Base-by-base conservation (phyloP, 2,888 invertebrate species). In the Plagodis dolabraria region DNA sequence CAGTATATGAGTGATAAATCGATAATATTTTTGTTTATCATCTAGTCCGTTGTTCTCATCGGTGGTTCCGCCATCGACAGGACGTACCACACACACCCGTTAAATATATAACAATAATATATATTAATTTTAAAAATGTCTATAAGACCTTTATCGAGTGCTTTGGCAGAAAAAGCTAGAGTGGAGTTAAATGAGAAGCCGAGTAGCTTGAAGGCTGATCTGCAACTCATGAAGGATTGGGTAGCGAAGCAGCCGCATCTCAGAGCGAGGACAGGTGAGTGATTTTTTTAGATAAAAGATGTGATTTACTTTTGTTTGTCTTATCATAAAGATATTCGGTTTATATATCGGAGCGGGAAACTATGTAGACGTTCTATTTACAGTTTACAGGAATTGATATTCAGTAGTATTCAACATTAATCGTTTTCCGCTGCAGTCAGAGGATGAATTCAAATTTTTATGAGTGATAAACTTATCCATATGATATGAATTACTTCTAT, bases 131-230 rank as follows among this genome's bases (percentile, higher is more conserved):
- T 5, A 5, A 53, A 53, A 56, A 79, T 80, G 79, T 52, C 71
- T 38, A 66, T 80, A 44, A 74, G 83, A 33, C 64, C 75, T 8
- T 56, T 83, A 58, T 52, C 70, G 33, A 65, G 76, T 10, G 77
- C 70, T 34, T 65, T 83, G 35, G 75, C 70, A 0, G 74, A 77
- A 57, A 82, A 84, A 63, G 94, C 94, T 0, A 77, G 75, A 46
- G 67, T 76, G 12, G 93, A 94, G 69, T 74, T 94, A 42, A 86
- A 89, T 59, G 94, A 94, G 76, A 90, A 89, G 65, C 87, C 92
- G 0, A 80, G 80, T 10, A 74, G 86, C 11, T 72, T 92, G 12
- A 71, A 75, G 4, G 80, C 82, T 45, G 93, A 93, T 74, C 72
- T 94, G 33, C 75, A 86, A 50, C 78, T 87, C 63, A 80, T 94